Conservation (phyloP, 2,797 vertebrate genomes). For the Anguilla pacifica region DNA sequence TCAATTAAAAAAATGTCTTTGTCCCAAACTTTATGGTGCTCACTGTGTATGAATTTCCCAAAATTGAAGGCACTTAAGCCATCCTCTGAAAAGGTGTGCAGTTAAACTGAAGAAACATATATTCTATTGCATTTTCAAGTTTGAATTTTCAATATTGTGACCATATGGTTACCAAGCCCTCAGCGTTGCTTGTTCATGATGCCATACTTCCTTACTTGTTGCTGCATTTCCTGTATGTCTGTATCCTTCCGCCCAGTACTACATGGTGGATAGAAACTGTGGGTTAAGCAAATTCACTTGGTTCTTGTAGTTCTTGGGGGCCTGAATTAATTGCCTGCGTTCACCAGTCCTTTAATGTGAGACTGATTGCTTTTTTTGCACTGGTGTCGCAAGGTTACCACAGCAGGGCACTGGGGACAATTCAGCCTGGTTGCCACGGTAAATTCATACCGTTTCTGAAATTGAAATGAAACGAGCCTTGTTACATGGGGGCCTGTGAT, state of each 20-base stretch:
- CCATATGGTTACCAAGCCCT: neutral
- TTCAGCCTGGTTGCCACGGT: conserved; percentile 6
- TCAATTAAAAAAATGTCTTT: too few relatives aligned
- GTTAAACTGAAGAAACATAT: neutral
- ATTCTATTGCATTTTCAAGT: too few relatives aligned
- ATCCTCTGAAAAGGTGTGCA: neutral
- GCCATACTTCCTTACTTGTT: neutral
- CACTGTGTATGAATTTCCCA: neutral
- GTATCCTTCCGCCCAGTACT: neutral
- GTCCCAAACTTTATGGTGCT: too few relatives aligned
- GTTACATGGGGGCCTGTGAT: neutral
- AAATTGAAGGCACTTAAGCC: neutral
- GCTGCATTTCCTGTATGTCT: neutral
- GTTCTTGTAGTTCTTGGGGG: neutral
- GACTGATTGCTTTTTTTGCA: conserved; percentile 18
- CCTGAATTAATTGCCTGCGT: conserved; percentile 14
- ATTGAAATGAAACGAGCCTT: conserved; percentile 21
- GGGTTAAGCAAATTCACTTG: conserved; percentile 24
- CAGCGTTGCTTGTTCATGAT: neutral
- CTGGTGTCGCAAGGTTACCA: neutral
- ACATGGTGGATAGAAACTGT: neutral
- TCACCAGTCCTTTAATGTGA: conserved; percentile 21
- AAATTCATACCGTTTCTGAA: conserved; percentile 18
- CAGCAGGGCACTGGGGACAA: neutral
- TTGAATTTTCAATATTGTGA: too few relatives aligned